A percentile compares a stretch with the other conserved stretches of the same genome.
phyloP scores from a whole-genome alignment of 2,113 vertebrate genomes.

The Lamprologus speciosus region DNA sequence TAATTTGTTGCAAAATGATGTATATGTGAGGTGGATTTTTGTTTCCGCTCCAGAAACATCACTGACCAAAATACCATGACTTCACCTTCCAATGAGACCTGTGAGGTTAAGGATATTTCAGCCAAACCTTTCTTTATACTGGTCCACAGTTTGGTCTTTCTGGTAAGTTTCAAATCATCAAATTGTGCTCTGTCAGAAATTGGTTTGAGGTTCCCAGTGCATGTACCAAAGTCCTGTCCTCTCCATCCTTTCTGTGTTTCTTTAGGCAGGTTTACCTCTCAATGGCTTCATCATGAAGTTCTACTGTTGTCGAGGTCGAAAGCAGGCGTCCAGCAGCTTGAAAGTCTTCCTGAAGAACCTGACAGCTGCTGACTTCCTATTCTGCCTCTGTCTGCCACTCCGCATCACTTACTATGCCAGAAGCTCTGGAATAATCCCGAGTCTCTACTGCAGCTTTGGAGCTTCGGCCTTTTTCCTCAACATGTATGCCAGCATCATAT shows the following conservation, averaged over 20 bases:
- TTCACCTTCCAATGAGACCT: not conserved
- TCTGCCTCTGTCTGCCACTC: not conserved
- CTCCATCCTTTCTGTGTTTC: not conserved
- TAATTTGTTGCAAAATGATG: not conserved
- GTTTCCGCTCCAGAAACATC: not conserved
- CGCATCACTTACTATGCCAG: not conserved
- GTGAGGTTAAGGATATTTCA: not conserved
- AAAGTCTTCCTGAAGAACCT: not conserved
- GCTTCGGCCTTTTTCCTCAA: not conserved
- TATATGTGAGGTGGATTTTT: not conserved
- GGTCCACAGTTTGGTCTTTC: not conserved
- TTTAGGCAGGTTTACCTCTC: not conserved
- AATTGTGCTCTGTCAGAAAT: not conserved
- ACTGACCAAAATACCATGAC: not conserved
- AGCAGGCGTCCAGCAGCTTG: not conserved
- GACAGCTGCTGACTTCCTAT: not conserved
- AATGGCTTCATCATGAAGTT: not conserved
- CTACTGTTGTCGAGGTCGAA: not conserved
- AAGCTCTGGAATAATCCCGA: not conserved
- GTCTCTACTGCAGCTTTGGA: not conserved
- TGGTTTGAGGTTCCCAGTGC: not conserved
- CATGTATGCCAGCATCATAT: not conserved
- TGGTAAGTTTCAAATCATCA: not conserved
- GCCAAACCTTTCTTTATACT: not conserved
- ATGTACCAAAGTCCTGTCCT: not conserved